Evolutionary conservation across 2,113 vertebrate species (phyloP).

Genomic region (Platysteira castanea): DNA sequence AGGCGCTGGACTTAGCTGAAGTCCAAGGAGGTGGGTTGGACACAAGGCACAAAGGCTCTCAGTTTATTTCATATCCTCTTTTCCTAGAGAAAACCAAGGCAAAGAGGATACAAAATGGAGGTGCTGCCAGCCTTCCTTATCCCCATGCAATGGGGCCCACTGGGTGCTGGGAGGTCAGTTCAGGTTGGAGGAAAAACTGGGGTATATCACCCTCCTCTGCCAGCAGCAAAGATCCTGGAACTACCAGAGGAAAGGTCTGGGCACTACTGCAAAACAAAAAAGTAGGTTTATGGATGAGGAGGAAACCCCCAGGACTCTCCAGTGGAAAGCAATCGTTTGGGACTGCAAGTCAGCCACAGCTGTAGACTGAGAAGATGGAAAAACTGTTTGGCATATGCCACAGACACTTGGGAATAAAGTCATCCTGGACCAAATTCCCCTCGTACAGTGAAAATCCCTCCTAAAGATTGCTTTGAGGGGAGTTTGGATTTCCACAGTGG

Average conservation of each 20-base stretch:
- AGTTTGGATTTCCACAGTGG: background rate
- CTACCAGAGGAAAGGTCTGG: background rate
- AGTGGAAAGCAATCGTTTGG: background rate
- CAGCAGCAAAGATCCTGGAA: background rate
- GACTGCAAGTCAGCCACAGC: background rate
- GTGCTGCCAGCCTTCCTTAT: background rate
- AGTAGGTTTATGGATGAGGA: background rate
- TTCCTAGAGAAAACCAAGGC: background rate
- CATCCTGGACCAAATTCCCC: background rate
- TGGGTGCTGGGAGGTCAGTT: background rate
- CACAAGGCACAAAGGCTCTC: background rate
- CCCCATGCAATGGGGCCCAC: background rate
- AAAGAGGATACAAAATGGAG: background rate
- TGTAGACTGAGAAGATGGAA: background rate
- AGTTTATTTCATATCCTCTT: background rate
- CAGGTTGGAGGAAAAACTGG: accelerated
- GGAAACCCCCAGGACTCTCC: background rate
- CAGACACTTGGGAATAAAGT: background rate
- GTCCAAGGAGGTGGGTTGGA: accelerated
- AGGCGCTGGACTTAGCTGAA: background rate
- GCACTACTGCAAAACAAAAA: background rate
- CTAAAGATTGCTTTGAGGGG: background rate
- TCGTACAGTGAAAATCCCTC: background rate
- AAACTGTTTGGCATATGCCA: background rate
- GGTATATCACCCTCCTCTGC: background rate